Evolutionary conservation across 1,140 invertebrate genomes (phyloP).

Genomic region (Planococcus citri): DNA sequence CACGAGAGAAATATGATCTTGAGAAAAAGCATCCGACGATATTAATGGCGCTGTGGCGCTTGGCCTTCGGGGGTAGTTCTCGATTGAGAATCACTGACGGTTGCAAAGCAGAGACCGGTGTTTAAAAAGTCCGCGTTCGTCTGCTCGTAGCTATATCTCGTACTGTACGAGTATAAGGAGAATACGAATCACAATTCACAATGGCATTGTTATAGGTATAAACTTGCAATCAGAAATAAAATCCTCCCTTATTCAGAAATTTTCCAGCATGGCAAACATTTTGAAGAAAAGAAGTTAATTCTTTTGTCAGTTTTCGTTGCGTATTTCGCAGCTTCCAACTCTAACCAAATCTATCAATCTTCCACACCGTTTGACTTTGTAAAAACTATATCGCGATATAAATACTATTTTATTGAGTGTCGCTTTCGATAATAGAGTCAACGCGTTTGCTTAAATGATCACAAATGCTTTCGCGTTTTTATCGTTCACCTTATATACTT

Average conservation of each 20-base stretch:
- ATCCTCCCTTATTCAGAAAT: conserved; percentile 10
- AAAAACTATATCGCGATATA: conserved; percentile 19
- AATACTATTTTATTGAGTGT: conserved; percentile 19
- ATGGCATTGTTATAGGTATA: conserved; percentile 14
- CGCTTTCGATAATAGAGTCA: conserved; percentile 19
- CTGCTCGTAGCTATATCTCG: too few species aligned
- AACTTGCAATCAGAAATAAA: conserved; percentile 17
- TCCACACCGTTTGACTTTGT: conserved; percentile 19
- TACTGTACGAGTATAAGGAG: too few species aligned
- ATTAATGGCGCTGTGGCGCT: background rate
- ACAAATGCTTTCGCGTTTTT: background rate
- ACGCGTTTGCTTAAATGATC: background rate
- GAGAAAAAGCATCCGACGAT: background rate
- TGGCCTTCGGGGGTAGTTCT: too few species aligned
- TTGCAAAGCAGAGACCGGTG: background rate
- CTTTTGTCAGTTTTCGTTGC: conserved; percentile 17
- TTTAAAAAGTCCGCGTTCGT: conserved; percentile 1
- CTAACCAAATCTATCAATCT: conserved; percentile 16
- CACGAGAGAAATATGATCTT: too few species aligned
- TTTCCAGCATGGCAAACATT: conserved; percentile 19
- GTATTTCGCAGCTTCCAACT: conserved; percentile 12
- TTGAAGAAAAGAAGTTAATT: conserved; percentile 15
- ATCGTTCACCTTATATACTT: background rate
- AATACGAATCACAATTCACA: background rate
- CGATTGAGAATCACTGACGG: background rate